Percentiles rank a stretch among this genome's conserved stretches.
Conservation (phyloP, 2,113 vertebrate species). For the Pyxicephalus adspersus region DNA sequence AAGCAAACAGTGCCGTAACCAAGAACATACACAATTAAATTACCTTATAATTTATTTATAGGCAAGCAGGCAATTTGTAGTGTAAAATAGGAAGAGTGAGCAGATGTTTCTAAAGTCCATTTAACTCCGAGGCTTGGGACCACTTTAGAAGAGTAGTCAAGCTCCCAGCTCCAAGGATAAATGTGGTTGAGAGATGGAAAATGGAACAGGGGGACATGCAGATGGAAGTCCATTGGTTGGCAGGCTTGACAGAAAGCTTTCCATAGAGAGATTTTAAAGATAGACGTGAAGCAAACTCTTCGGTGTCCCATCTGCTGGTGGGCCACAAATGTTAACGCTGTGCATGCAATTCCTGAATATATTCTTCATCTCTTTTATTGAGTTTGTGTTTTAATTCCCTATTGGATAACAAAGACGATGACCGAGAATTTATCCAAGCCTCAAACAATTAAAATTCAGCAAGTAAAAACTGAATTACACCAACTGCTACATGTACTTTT, state of each 20-base stretch:
- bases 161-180: background rate
- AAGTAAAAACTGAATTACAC: no score
- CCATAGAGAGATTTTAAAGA: constrained; percentile 19
- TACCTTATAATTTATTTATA: constrained; percentile 47
- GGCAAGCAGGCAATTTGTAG: background rate
- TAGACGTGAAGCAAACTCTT: background rate
- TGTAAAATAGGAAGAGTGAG: constrained; percentile 1
- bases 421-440: background rate
- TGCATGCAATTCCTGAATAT: background rate
- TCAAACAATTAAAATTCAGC: no score
- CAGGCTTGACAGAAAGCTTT: background rate
- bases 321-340: background rate
- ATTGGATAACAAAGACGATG: background rate
- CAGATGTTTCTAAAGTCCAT: constrained; percentile 37
- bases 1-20: constrained; percentile 2
- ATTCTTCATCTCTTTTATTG: background rate
- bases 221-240: background rate
- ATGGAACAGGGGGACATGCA: background rate
- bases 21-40: constrained; percentile 35
- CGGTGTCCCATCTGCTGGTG: constrained; percentile 4
- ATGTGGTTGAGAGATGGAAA: background rate
- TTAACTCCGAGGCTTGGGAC: constrained; percentile 18
- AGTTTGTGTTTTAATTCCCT: no score
- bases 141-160: constrained; percentile 13
- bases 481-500: no score